Conservation (phyloP, 1,140 invertebrate species). For the Sminthurides bifidus region DNA sequence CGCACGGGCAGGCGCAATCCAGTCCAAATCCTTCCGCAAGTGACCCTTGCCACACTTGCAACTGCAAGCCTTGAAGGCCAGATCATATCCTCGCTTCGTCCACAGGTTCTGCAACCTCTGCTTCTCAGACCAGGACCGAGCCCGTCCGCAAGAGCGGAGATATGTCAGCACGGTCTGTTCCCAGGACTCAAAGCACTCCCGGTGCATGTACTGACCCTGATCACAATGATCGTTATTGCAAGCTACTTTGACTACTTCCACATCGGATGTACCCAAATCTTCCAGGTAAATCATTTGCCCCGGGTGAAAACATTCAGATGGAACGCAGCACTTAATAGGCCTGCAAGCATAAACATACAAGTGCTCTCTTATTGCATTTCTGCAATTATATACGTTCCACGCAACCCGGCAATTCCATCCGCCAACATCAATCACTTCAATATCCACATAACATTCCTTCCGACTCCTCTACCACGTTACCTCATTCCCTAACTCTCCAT, state of each 20-base stretch:
- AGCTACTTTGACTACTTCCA: slow-evolving; percentile 62
- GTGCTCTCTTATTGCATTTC: not conserved
- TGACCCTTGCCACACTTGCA: slow-evolving; percentile 70
- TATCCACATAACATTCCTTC: not conserved
- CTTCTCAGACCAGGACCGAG: slow-evolving; percentile 83
- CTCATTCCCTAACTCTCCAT: too few relatives aligned
- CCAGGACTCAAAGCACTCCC: slow-evolving; percentile 87
- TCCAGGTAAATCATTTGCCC: slow-evolving; percentile 51
- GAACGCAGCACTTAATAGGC: slow-evolving; percentile 56
- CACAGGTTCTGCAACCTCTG: slow-evolving; percentile 88
- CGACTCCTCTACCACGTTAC: too few relatives aligned
- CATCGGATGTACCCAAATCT: slow-evolving; percentile 46
- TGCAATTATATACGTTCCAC: not conserved
- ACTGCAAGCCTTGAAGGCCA: slow-evolving; percentile 64
- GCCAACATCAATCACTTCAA: not conserved
- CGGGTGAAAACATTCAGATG: slow-evolving; percentile 58
- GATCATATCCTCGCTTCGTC: slow-evolving; percentile 84
- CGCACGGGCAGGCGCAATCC: slow-evolving; percentile 52
- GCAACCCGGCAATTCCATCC: not conserved
- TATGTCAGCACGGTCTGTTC: slow-evolving; percentile 76
- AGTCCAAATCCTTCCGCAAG: slow-evolving; percentile 85
- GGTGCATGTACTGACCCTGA: slow-evolving; percentile 82
- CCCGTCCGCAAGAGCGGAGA: slow-evolving; percentile 75
- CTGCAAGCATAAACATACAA: not conserved
- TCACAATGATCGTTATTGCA: slow-evolving; percentile 90